Percentiles rank a stretch among this genome's conserved stretches.
Conservation (phyloP, 2,113 vertebrate genomes). For the Oplegnathus fasciatus region DNA sequence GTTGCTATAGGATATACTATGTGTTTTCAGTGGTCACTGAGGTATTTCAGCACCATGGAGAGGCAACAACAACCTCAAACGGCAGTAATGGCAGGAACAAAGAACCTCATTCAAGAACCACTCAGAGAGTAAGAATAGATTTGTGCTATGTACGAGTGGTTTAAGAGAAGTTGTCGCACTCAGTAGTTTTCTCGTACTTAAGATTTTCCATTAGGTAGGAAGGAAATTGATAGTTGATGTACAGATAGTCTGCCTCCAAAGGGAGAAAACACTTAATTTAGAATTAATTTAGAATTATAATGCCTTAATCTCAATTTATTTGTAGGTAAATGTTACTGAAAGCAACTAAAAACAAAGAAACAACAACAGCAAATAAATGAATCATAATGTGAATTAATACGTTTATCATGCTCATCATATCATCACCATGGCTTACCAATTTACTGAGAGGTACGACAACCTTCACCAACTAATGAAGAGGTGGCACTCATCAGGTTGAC, state of each 20-base stretch:
- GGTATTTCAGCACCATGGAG: background rate
- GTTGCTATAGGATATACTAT: too few relatives aligned
- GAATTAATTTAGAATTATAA: background rate
- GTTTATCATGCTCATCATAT: background rate
- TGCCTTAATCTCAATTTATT: background rate
- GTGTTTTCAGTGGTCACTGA: background rate
- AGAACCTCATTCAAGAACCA: background rate
- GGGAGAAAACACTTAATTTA: too few relatives aligned
- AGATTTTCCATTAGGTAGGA: too few relatives aligned
- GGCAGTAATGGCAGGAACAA: background rate
- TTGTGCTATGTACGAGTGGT: background rate
- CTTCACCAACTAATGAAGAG: too few relatives aligned
- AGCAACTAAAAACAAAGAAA: too few relatives aligned
- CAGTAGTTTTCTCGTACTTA: background rate
- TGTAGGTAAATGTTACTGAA: too few relatives aligned
- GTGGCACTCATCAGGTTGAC: too few relatives aligned
- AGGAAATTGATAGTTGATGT: background rate
- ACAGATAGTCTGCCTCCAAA: background rate
- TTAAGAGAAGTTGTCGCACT: background rate
- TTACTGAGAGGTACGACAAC: background rate
- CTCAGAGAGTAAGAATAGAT: background rate
- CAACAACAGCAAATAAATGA: background rate
- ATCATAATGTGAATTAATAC: background rate
- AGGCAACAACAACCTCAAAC: background rate
- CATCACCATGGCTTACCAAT: background rate